Conservation (phyloP, 2,888 invertebrate species). For the Lutraria lutraria region DNA sequence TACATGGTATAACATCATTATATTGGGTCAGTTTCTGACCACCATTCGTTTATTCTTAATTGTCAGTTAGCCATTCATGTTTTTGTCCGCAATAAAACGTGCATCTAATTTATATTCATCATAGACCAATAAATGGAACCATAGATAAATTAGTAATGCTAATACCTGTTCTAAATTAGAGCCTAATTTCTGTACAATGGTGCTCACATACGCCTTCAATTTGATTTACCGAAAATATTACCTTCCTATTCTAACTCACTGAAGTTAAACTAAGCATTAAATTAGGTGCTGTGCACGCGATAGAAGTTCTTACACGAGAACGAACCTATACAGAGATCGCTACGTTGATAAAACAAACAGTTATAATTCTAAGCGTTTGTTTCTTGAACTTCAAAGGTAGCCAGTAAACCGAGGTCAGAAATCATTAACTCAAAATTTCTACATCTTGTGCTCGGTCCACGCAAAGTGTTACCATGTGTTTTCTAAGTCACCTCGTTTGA, state of each 20-base stretch:
- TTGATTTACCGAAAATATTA: constrained; percentile 10
- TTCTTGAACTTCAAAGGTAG: constrained; percentile 30
- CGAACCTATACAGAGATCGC: constrained; percentile 45
- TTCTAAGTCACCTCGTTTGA: background rate
- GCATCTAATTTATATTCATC: background rate
- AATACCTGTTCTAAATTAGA: constrained; percentile 30
- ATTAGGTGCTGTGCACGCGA: constrained; percentile 41
- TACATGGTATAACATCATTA: no score
- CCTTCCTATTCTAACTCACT: constrained; percentile 31
- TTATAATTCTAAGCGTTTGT: constrained; percentile 46
- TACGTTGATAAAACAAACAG: constrained; percentile 60
- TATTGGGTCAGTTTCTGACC: no score
- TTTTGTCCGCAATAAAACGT: background rate
- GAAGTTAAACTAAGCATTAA: constrained; percentile 57
- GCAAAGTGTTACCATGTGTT: background rate
- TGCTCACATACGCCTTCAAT: constrained; percentile 29
- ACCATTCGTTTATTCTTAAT: background rate
- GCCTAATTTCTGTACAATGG: constrained; percentile 18
- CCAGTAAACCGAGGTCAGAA: constrained; percentile 9
- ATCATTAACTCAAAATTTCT: background rate
- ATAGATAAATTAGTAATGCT: background rate
- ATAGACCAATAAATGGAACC: background rate
- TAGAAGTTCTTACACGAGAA: constrained; percentile 48
- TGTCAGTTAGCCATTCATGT: background rate
- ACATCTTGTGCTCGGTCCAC: background rate